Base-by-base conservation (phyloP, 2,888 invertebrate species). In the Spialia ferax region DNA sequence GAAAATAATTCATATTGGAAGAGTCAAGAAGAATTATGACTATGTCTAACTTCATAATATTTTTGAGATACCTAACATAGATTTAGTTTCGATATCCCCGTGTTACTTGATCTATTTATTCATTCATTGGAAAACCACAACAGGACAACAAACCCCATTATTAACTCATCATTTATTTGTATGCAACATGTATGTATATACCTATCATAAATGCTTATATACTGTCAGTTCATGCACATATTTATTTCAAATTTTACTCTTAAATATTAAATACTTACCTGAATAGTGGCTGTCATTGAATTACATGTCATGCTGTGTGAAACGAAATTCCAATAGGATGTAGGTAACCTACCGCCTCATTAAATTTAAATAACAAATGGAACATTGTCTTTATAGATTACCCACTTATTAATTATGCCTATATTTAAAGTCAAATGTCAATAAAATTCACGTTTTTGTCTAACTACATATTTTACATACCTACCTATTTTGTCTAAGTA, bases 151-250 rank as follows among this genome's bases (percentile, higher is more conserved):
- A 54, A 15, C 23, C 48, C 56, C 23, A 23, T 56, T 48, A 48
- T 62, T 67, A 48, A 56, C 32, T 29, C 45, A 62, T 48, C 56
- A 61, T 15, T 56, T 56, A 61, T 67, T 55, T 56, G 42, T 67
- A 61, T n/a, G n/a, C 11, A 55, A 13, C 20, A 29, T 26, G 55
- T n/a, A 23, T 50, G 20, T 35, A 29, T 26, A 23, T n/a, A 7
- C 56, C 42, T 35, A 1, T 48, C 67, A 67, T 55, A 55, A n/a
- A 18, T 67, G 68, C 57, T 52, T 63, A 68, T 63, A 69, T 69
- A 70, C 63, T 60, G 26, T 69, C 69, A 67, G 70, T 70, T 70
- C 69, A 70, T 70, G 69, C 70, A 69, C 69, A 54, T 26, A n/a
- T 59, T 11, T 23, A 32, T 50, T 50, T 38, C 18, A 38, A n/a